Conservation (phyloP, 2,888 invertebrate genomes). For the Tachina fera region DNA sequence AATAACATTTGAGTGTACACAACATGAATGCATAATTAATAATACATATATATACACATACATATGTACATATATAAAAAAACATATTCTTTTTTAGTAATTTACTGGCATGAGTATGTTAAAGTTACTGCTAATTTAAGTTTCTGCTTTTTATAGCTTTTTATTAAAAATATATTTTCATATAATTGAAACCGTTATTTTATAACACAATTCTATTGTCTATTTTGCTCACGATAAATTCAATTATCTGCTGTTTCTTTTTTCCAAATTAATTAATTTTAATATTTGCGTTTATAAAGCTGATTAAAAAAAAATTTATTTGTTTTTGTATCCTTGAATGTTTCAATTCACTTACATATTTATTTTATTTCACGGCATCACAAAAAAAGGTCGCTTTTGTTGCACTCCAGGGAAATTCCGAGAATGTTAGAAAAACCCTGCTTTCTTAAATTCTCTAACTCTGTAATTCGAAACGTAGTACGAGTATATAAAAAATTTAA, state of each 20-base stretch:
- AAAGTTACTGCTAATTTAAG: neutral
- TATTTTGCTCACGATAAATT: neutral
- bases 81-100: neutral
- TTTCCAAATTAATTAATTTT: conserved; percentile 51
- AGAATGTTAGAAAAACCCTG: too few species aligned
- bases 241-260: conserved; percentile 22
- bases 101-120: neutral
- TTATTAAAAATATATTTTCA: neutral
- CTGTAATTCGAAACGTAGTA: too few species aligned
- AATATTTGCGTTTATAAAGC: conserved; percentile 6
- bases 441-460: too few species aligned
- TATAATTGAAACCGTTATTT: neutral
- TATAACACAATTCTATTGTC: neutral
- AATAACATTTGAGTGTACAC: neutral
- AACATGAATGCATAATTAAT: too few species aligned
- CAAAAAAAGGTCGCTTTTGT: too few species aligned
- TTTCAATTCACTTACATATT: conserved; percentile 37
- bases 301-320: conserved; percentile 10
- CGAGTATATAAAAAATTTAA: too few species aligned
- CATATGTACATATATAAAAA: neutral
- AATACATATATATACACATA: too few species aligned
- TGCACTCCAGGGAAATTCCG: too few species aligned
- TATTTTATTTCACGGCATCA: conserved; percentile 4
- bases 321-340: conserved; percentile 42
- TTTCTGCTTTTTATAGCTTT: neutral